Evolutionary conservation across 2,888 invertebrate genomes (phyloP), one percentile per base, ranked within the genome.

Genomic region (Drosophila tanythrix): DNA sequence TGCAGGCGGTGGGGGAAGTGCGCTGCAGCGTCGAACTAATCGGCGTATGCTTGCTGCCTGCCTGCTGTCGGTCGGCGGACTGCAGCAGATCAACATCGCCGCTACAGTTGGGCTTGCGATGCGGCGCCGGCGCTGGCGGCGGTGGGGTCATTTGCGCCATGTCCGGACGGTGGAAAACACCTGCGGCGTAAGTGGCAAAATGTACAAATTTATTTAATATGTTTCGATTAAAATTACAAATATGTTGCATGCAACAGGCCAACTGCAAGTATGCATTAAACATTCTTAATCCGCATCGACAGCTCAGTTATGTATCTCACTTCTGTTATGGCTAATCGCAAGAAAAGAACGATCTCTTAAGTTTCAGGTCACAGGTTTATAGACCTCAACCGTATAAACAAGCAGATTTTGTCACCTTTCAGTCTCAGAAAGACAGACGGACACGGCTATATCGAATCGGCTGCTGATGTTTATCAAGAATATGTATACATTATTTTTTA

Each of bases 101-200:
- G 72, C 59, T 88, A 76, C 80, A 81, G 70, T 88, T 92, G n/a
- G 92, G 91, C 81, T 94, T 95, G 46, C 96, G 95, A 92, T 96
- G 96, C 60, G 96, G 96, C 74, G 96, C 96, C 31, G 96, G 96
- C 73, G 96, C 96, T 4, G 96, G 96, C 51, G 96, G 96, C 38
- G 96, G 95, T 29, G 96, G 96, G 35, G 96, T 95, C 82, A 95
- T 94, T 77, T 93, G 93, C 62, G 91, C 91, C 90, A 92, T 91
- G 67, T 93, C 93, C 70, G 92, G 88, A 18, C 93, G 92, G 76
- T 92, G 93, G 82, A 93, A 93, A 76, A 93, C 91, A 76, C 92
- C 93, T 93, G 52, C 0, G 51, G 68, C 65, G 56, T 27, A 38
- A 62, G 11, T 18, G 18, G 10, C 27, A 27, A 4, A 27, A 27